phyloP scores from a whole-genome alignment of 2,113 vertebrate species.

The Ageneiosus marmoratus region DNA sequence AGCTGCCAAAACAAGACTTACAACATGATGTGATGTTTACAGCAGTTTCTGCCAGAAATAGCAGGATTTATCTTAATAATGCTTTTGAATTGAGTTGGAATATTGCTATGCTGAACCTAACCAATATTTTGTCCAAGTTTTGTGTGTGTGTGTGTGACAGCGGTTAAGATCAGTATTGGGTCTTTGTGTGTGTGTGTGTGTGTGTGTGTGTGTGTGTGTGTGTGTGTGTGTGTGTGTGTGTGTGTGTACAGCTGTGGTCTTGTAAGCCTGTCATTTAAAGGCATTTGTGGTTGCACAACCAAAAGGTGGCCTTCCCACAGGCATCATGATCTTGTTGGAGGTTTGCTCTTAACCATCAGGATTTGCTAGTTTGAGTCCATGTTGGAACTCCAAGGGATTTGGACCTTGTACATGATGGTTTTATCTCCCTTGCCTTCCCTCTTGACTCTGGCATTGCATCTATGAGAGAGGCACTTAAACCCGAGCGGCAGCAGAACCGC shows the following conservation, averaged over 20 bases:
- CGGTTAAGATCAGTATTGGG: background rate
- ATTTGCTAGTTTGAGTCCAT: constrained; percentile 2
- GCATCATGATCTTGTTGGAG: constrained; percentile 22
- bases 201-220: background rate
- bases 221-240: background rate
- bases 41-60: constrained; percentile 23
- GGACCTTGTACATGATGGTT: constrained; percentile 24
- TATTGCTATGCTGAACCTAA: background rate
- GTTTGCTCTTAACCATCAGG: background rate
- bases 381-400: constrained; percentile 7
- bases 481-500: background rate
- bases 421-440: constrained; percentile 13
- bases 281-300: background rate
- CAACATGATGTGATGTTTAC: constrained; percentile 11
- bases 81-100: background rate
- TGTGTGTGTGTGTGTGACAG: background rate
- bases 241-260: background rate
- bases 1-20: background rate
- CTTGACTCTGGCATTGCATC: constrained; percentile 17
- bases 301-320: constrained; percentile 18
- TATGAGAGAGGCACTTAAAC: constrained; percentile 20
- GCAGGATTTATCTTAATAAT: constrained; percentile 8
- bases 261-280: constrained; percentile 16
- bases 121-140: background rate
- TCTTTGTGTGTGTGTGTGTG: background rate